Base-by-base conservation (phyloP, 2,888 invertebrate species). In the Cataglyphis altisquamis region DNA sequence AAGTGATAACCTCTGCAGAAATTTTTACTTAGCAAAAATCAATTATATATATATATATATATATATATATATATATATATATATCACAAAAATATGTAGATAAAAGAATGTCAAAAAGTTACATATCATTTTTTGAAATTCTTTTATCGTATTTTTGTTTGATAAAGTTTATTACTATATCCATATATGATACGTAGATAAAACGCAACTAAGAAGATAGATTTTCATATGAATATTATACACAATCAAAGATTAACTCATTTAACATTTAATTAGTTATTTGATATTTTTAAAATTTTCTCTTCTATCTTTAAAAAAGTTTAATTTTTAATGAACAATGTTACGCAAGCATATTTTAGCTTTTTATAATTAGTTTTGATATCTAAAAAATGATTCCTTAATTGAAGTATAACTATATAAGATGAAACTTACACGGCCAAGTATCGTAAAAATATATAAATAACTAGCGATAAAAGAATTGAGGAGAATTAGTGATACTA, bases 1-100 rank as follows among this genome's bases (percentile, higher is more conserved):
- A n/a, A 52, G 18, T 8, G 73, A 73, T 73, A 73, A 73, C 73
- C 73, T 4, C 29, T n/a, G 15, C 4, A 15, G 39, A 18, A n/a
- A 25, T 41, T 60, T 41, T 18, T 9, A 8, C 29, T 6, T 64
- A 2, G 5, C 18, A 60, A 55, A 36, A 72, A 57, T 52, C 0
- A n/a, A 21, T 3, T 36, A 52, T 0, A 39, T 21, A 21, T 0
- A 39, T 21, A 57, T 2, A 39, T 36, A 57, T 55, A n/a, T 52
- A 52, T 52, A n/a, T n/a, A n/a, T 36, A 52, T 0, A 39, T 21
- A 21, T 0, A 39, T 21, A 57, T 2, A 39, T 36, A 57, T 55
- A n/a, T 52, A 52, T 52, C n/a, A 52, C n/a, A 8, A 8, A 21
- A 52, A n/a, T 45, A 66, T 8, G n/a, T 52, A 36, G 21, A 55